These are phyloP conservation scores for Scolanthus callimorphus DNA, from an alignment of 92 coral and sea anemone genomes.

Conservation along the genomic window DNA sequence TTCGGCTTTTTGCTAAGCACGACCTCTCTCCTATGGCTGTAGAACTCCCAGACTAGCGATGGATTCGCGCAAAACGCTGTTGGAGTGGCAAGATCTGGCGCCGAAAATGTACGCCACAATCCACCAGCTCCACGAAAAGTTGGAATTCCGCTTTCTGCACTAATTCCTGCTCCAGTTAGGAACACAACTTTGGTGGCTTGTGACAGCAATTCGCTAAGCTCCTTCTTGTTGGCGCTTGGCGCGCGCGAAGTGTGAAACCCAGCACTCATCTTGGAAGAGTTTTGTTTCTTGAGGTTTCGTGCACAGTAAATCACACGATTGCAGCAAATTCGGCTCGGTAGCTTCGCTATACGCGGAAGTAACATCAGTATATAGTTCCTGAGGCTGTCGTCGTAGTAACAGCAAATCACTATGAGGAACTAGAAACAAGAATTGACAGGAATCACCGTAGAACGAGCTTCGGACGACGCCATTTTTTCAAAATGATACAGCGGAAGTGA, in stretches of 20 bases:
- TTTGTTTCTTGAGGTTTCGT: no score
- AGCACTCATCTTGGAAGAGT: no score
- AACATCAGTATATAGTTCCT: no score
- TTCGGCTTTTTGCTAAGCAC: slow-evolving; percentile 86
- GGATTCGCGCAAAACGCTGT: slow-evolving; percentile 71
- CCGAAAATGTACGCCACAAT: slow-evolving; percentile 85
- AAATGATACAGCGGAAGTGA: no score
- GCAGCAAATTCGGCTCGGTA: no score
- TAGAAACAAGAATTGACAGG: no score
- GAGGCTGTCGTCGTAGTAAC: no score
- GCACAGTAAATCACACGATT: no score
- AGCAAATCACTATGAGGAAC: no score
- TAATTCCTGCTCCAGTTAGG: slow-evolving; percentile 90
- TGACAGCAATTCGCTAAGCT: slow-evolving; percentile 63
- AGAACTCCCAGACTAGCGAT: slow-evolving; percentile 99
- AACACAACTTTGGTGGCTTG: slow-evolving; percentile 65
- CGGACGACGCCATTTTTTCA: no score
- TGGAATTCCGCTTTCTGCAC: slow-evolving; percentile 98
- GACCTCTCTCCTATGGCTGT: slow-evolving; percentile 92
- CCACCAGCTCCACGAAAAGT: slow-evolving; percentile 99
- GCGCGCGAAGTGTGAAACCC: slow-evolving; percentile 19
- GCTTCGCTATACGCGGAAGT: no score
- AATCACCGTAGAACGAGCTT: no score
- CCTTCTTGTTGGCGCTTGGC: slow-evolving; percentile 55
- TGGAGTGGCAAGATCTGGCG: slow-evolving; percentile 82